phyloP scores from a whole-genome alignment of 2,113 vertebrate genomes.

The Eretmochelys imbricata region DNA sequence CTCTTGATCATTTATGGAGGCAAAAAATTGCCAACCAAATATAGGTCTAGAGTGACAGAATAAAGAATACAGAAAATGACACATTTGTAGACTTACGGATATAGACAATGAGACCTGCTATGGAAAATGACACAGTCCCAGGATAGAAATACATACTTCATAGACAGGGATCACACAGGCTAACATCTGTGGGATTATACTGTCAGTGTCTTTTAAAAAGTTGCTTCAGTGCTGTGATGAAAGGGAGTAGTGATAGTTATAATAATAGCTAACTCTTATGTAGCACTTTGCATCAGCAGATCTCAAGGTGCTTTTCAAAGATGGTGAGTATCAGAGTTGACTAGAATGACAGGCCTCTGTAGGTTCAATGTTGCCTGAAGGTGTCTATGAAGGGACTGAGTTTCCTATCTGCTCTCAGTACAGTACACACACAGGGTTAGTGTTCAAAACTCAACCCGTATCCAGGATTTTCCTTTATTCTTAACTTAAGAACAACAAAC shows the following conservation, averaged over 20 bases:
- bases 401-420: not conserved
- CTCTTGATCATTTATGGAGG: not conserved
- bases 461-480: fast-evolving
- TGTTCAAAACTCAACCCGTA: not conserved
- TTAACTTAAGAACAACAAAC: not conserved
- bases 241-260: not conserved
- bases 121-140: not conserved
- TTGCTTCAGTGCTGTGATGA: not conserved
- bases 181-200: not conserved
- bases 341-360: not conserved
- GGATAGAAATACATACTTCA: not conserved
- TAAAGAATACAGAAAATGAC: not conserved
- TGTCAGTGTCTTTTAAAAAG: not conserved
- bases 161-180: not conserved
- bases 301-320: not conserved
- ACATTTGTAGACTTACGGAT: not conserved
- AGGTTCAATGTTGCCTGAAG: not conserved
- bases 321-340: not conserved
- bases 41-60: not conserved
- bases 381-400: not conserved
- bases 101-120: not conserved
- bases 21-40: not conserved
- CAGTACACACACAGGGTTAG: not conserved
- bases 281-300: not conserved
- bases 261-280: not conserved